phyloP scores from a whole-genome alignment of 2,888 invertebrate genomes.

The Troides helena region DNA sequence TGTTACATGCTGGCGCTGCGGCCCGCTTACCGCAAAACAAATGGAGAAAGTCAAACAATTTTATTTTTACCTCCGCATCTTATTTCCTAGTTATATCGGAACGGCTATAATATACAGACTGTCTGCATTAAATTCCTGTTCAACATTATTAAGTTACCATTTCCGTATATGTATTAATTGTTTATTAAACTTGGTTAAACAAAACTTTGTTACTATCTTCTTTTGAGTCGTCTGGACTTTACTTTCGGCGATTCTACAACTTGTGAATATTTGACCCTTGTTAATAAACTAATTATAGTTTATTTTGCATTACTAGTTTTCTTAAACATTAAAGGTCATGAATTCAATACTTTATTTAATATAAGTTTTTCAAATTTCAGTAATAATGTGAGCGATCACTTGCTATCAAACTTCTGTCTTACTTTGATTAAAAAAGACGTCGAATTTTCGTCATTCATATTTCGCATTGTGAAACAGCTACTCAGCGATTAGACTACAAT shows the following conservation, averaged over 20 bases:
- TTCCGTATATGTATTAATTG: not conserved
- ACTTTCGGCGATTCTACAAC: too few species aligned
- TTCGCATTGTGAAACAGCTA: conserved; percentile 59
- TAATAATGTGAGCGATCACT: not conserved
- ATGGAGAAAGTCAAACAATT: conserved; percentile 67
- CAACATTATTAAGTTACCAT: not conserved
- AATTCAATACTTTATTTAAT: too few species aligned
- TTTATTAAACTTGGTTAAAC: not conserved
- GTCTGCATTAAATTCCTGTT: conserved; percentile 1
- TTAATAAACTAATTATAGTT: too few species aligned
- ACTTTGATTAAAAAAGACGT: not conserved
- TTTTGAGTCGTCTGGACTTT: too few species aligned
- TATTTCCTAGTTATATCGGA: conserved; percentile 48
- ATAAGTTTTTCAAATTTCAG: too few species aligned
- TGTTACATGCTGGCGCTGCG: conserved; percentile 47
- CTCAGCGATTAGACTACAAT: conserved; percentile 63
- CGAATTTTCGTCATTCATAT: conserved; percentile 31
- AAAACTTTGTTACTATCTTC: not conserved
- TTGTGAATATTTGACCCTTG: too few species aligned
- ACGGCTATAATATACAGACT: conserved; percentile 14
- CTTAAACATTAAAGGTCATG: too few species aligned
- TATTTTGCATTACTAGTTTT: too few species aligned
- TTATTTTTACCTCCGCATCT: conserved; percentile 61
- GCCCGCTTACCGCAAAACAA: conserved; percentile 61
- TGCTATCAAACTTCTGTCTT: not conserved